These are phyloP conservation scores for Alexandromys fortis DNA, from an alignment of 2,113 vertebrate species.

Conservation along the genomic window DNA sequence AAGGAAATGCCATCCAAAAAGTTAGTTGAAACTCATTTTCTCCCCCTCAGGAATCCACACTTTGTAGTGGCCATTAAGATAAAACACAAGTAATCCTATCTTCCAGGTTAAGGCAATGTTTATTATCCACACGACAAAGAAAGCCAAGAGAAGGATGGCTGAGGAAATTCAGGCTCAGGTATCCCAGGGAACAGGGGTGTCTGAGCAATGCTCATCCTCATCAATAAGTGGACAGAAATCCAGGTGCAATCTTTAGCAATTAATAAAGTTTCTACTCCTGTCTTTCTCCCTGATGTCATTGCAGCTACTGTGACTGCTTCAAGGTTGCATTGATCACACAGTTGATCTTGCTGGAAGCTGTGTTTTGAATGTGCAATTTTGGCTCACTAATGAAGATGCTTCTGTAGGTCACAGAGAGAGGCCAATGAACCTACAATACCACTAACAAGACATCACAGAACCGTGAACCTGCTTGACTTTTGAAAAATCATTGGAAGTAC, in stretches of 20 bases:
- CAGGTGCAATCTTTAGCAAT: not conserved
- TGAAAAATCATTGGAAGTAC: conserved; percentile 53
- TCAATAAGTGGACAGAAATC: not conserved
- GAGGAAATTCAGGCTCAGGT: not conserved
- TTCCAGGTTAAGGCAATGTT: not conserved
- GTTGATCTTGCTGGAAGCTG: conserved; percentile 50
- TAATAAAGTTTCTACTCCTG: not conserved
- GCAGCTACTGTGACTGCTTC: not conserved
- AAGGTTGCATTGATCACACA: conserved; percentile 23
- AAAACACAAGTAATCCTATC: conserved; percentile 20
- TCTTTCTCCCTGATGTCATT: not conserved
- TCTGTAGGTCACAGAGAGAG: not conserved
- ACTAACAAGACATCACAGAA: conserved; percentile 29
- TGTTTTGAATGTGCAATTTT: conserved; percentile 43
- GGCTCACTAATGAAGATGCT: conserved; percentile 20
- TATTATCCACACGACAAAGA: not conserved
- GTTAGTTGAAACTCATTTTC: not conserved
- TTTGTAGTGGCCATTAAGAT: not conserved
- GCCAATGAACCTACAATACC: conserved; percentile 45
- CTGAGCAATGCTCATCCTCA: not conserved
- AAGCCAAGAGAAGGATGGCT: not conserved
- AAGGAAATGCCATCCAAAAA: not conserved
- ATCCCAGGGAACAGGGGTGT: not conserved
- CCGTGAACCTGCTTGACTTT: conserved; percentile 25
- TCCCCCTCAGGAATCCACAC: not conserved